A percentile compares a stretch with the other conserved stretches of the same genome.
These are phyloP conservation scores for Orchestia grillus DNA, from an alignment of 1,140 invertebrate genomes.

Conservation along the genomic window DNA sequence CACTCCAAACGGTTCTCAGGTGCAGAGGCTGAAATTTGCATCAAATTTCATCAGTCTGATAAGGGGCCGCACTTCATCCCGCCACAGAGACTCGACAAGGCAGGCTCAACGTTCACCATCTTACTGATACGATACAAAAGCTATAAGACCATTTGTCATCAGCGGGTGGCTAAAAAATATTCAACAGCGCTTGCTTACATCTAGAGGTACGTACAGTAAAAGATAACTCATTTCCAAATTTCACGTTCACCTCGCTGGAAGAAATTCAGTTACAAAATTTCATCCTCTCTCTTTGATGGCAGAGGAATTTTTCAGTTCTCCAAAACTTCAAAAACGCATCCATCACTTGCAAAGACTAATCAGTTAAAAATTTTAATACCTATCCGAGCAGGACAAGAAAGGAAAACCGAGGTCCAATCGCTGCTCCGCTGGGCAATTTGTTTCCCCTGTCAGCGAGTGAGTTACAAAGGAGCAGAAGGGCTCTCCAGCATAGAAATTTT, in stretches of 20 bases:
- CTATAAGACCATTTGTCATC: too few species aligned
- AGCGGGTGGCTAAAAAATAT: too few species aligned
- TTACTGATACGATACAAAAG: neutral
- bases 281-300: neutral
- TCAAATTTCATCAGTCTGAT: too few species aligned
- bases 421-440: slow-evolving; percentile 31
- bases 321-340: neutral
- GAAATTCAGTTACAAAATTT: neutral
- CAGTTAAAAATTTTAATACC: neutral
- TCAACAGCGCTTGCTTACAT: neutral
- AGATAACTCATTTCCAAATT: neutral
- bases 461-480: neutral
- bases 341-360: neutral
- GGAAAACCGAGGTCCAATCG: neutral
- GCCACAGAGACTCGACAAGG: neutral
- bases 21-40: too few species aligned
- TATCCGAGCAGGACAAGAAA: neutral
- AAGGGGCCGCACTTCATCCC: neutral
- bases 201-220: neutral
- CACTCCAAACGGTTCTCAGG: too few species aligned
- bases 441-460: slow-evolving; percentile 24
- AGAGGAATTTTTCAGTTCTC: neutral
- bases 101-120: neutral
- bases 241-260: neutral
- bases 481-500: slow-evolving; percentile 32